phyloP scores from a whole-genome alignment of 2,113 vertebrate genomes.

The Psettodes erumei region DNA sequence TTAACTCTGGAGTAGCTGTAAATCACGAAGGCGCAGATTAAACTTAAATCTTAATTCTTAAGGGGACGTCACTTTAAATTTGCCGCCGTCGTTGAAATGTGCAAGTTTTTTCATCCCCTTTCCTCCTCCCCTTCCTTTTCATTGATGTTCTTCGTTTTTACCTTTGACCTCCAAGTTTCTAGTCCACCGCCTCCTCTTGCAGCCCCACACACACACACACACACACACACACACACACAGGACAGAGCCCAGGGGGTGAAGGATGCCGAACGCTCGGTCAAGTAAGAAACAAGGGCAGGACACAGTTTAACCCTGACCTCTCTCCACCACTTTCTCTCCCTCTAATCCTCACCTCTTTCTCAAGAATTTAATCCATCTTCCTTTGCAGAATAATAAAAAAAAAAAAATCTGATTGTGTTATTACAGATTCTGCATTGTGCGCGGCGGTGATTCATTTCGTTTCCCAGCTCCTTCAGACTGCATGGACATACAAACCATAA shows the following conservation, averaged over 20 bases:
- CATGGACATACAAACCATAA: slow-evolving; percentile 9
- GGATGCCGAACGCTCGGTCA: slow-evolving; percentile 47
- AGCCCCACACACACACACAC: slow-evolving; percentile 20
- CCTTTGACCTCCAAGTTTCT: neutral
- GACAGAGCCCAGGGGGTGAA: slow-evolving; percentile 28
- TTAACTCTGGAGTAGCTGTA: too few species aligned
- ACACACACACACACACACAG: slow-evolving; percentile 12
- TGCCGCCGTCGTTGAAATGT: too few species aligned
- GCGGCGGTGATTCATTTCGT: neutral
- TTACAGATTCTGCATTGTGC: neutral
- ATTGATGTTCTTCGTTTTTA: neutral
- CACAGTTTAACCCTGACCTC: slow-evolving; percentile 30
- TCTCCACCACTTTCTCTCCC: neutral
- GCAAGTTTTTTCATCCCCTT: too few species aligned
- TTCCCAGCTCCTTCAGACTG: neutral
- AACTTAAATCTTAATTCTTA: too few species aligned
- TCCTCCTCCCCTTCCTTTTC: neutral
- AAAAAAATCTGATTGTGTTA: neutral
- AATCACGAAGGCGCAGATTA: too few species aligned
- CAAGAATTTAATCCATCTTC: too few species aligned
- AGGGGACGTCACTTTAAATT: too few species aligned
- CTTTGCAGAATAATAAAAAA: neutral
- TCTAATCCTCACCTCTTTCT: neutral
- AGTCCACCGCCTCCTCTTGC: neutral
- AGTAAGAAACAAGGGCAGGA: slow-evolving; percentile 40